A percentile compares a stretch with the other conserved stretches of the same genome.
These are phyloP conservation scores for Pipistrellus kuhlii DNA, from an alignment of 2,797 vertebrate species.

Conservation along the genomic window DNA sequence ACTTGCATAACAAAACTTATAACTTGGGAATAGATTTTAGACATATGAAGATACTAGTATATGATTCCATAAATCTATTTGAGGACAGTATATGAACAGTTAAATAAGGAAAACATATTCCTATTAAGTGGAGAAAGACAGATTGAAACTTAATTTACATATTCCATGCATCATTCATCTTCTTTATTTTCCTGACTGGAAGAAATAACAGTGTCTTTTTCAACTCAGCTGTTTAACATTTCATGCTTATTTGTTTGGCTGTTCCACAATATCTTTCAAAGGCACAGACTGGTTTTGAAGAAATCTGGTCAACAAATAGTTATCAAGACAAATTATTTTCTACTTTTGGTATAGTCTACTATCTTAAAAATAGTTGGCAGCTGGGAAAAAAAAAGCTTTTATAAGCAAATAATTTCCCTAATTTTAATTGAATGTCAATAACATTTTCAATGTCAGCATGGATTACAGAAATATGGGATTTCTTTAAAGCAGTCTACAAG, in stretches of 20 bases:
- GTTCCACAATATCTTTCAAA: conserved; percentile 57
- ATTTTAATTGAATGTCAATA: conserved; percentile 72
- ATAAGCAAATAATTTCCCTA: conserved; percentile 51
- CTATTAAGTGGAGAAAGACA: background rate
- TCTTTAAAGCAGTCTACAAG: conserved; percentile 31
- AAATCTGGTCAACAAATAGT: conserved; percentile 45
- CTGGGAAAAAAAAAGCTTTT: conserved; percentile 1
- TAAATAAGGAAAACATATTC: conserved; percentile 33
- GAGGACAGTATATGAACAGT: conserved; percentile 34
- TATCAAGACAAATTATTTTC: conserved; percentile 67
- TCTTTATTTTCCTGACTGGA: conserved; percentile 41
- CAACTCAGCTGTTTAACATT: conserved; percentile 53
- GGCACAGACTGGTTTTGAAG: conserved; percentile 17
- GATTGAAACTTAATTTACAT: conserved; percentile 48
- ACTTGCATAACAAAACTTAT: background rate
- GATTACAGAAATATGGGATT: conserved; percentile 56
- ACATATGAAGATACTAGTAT: background rate
- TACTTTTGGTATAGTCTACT: background rate
- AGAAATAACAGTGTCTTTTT: background rate
- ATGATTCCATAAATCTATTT: background rate
- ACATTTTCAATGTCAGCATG: conserved; percentile 50
- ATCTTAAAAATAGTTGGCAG: conserved; percentile 64
- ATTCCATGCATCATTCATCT: background rate
- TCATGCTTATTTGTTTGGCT: conserved; percentile 26
- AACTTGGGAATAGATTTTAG: conserved; percentile 6